A percentile compares a stretch with the other conserved stretches of the same genome.
phyloP scores from a whole-genome alignment of 2,113 vertebrate genomes.

The Pituophis catenifer region DNA sequence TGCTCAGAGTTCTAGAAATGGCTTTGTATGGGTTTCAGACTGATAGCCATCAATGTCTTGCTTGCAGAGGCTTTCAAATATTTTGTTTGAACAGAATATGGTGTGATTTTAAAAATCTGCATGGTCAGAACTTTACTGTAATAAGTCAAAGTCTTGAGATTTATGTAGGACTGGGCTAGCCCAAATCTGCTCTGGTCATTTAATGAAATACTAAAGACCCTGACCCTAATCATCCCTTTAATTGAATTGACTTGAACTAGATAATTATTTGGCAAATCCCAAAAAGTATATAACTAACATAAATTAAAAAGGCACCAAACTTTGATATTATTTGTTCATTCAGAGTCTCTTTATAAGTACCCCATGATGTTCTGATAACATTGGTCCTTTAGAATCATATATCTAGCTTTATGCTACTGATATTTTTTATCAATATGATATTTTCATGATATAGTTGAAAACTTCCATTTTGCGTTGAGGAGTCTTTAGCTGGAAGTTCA shows the following conservation, averaged over 20 bases:
- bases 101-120: background rate
- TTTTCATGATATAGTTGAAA: background rate
- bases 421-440: background rate
- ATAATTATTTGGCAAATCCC: background rate
- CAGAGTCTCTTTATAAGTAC: background rate
- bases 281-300: background rate
- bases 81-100: background rate
- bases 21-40: background rate
- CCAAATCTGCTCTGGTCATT: background rate
- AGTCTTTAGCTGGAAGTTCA: background rate
- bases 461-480: background rate
- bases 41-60: background rate
- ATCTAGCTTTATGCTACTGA: background rate
- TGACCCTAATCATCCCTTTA: background rate
- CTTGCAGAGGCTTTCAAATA: background rate
- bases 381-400: background rate
- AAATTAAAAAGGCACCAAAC: background rate
- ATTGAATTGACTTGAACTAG: background rate
- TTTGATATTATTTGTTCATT: background rate
- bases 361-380: background rate
- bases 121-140: background rate
- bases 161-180: background rate
- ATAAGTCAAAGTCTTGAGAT: background rate
- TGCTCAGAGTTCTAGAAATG: background rate
- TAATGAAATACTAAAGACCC: background rate